Conservation (phyloP, 2,888 invertebrate species). For the Tiliacea citrago region DNA sequence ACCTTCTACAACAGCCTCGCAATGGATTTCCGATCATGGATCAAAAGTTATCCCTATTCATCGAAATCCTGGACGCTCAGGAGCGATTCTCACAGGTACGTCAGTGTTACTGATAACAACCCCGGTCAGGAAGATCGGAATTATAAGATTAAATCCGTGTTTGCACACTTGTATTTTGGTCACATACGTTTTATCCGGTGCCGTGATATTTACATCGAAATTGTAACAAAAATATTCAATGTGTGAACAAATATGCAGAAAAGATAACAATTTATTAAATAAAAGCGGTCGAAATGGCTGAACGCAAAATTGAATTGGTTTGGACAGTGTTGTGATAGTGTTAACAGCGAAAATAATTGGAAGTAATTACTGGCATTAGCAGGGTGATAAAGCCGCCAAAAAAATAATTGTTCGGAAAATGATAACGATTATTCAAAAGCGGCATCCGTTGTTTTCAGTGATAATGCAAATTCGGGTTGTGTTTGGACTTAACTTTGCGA, state of each 20-base stretch:
- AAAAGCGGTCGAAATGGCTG: slow-evolving; percentile 22
- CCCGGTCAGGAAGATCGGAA: slow-evolving; percentile 15
- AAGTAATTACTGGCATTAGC: slow-evolving; percentile 49
- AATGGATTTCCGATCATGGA: slow-evolving; percentile 95
- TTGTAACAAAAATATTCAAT: slow-evolving; percentile 48
- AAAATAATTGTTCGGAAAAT: slow-evolving; percentile 61
- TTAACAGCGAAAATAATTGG: slow-evolving; percentile 51
- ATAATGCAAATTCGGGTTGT: slow-evolving; percentile 66
- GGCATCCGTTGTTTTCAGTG: slow-evolving; percentile 62
- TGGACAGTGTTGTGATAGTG: slow-evolving; percentile 59
- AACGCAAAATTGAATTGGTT: slow-evolving; percentile 43
- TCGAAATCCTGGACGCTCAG: slow-evolving; percentile 95
- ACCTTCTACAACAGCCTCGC: slow-evolving; percentile 92
- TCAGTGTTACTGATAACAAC: slow-evolving; percentile 20
- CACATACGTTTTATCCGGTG: slow-evolving; percentile 39
- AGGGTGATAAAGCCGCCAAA: slow-evolving; percentile 46
- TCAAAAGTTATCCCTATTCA: slow-evolving; percentile 94
- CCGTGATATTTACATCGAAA: slow-evolving; percentile 51
- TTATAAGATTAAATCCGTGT: slow-evolving; percentile 36
- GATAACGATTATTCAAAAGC: slow-evolving; percentile 59
- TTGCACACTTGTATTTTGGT: slow-evolving; percentile 50
- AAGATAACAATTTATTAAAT: slow-evolving; percentile 43
- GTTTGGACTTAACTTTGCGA: slow-evolving; percentile 62
- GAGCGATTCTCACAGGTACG: slow-evolving; percentile 95
- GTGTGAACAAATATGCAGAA: slow-evolving; percentile 22